These are phyloP conservation scores for Thaumetopoea pityocampa DNA, from an alignment of 1,140 invertebrate species.

Conservation along the genomic window DNA sequence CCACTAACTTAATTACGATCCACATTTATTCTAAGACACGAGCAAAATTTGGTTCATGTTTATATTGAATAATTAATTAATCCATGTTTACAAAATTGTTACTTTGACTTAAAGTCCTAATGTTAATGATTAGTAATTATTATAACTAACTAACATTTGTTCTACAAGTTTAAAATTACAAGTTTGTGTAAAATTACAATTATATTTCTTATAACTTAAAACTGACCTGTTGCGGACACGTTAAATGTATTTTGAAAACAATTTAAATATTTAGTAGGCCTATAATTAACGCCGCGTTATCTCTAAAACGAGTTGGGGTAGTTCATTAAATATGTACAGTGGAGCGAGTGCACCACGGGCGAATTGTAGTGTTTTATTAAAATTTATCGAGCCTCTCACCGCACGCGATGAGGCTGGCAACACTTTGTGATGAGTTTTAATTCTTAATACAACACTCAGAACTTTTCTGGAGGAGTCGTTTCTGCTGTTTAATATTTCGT, in stretches of 20 bases:
- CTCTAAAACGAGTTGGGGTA: slow-evolving; percentile 19
- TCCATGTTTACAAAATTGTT: too few species aligned
- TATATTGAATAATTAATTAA: too few species aligned
- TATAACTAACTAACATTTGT: too few species aligned
- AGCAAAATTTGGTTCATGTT: too few species aligned
- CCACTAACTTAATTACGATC: too few species aligned
- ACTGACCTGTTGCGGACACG: slow-evolving; percentile 6
- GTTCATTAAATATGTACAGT: slow-evolving; percentile 22
- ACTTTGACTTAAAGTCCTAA: too few species aligned
- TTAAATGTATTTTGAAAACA: slow-evolving; percentile 10
- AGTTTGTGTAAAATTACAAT: too few species aligned
- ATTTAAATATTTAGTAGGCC: slow-evolving; percentile 10
- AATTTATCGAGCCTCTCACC: slow-evolving; percentile 25
- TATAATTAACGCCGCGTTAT: slow-evolving; percentile 19
- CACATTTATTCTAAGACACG: too few species aligned
- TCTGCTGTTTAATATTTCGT: slow-evolving; percentile 6
- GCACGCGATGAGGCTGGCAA: slow-evolving; percentile 19
- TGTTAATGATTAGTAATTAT: too few species aligned
- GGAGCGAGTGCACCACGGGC: slow-evolving; percentile 13
- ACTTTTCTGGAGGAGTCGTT: slow-evolving; percentile 19
- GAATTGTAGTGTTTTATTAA: slow-evolving; percentile 25
- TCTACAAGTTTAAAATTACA: too few species aligned
- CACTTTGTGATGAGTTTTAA: slow-evolving; percentile 56
- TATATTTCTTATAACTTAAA: too few species aligned
- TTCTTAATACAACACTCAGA: slow-evolving; percentile 43